Base-by-base conservation (phyloP, 2,113 vertebrate species). In the Tychaedon coryphoeus region DNA sequence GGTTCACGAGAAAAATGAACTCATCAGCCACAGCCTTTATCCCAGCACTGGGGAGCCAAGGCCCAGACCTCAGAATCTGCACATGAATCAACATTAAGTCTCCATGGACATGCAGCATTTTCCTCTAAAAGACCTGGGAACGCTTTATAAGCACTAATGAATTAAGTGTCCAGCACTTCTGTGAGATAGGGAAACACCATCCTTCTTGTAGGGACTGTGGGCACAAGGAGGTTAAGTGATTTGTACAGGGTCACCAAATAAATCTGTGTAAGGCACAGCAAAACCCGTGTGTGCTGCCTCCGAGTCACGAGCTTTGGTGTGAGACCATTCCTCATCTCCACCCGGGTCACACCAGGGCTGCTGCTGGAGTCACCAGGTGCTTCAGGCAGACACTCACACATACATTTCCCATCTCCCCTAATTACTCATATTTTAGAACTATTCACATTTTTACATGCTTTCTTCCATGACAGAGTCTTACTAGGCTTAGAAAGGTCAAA, bases 221-320 rank as follows among this genome's bases (percentile, higher is more conserved):
- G 82, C 82, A 88, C 82, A 90, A 71, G 80, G 92, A 96, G 82
- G 92, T 94, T 93, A 97, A 97, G 92, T 93, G 90, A 80, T 96
- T 88, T 92, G 92, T 74, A 84, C 90, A 42, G 82, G 93, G 93
- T 92, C 90, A 10, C 86, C 80, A 94, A 88, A 97, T 94, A 97
- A 96, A 97, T 95, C 95, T 84, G 71, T 84, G 88, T 86, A 90
- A 94, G 64, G 73, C 66, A 86, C 78, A 86, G 85, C 82, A 88
- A 60, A 83, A 83, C 61, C 84, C 88, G 20, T 93, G 90, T 95
- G 86, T 42, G 29, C 90, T 90, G 86, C 74, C 92, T 95, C 69
- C 56, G 76, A 93, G 86, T 24, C 93, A 74, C 0, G 0, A 86
- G 88, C 79, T 86, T 34, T 64, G 57, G 92, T 19, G 53, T 2